Evolutionary conservation across 2,113 vertebrate genomes (phyloP).

Genomic region (Empidonax traillii): DNA sequence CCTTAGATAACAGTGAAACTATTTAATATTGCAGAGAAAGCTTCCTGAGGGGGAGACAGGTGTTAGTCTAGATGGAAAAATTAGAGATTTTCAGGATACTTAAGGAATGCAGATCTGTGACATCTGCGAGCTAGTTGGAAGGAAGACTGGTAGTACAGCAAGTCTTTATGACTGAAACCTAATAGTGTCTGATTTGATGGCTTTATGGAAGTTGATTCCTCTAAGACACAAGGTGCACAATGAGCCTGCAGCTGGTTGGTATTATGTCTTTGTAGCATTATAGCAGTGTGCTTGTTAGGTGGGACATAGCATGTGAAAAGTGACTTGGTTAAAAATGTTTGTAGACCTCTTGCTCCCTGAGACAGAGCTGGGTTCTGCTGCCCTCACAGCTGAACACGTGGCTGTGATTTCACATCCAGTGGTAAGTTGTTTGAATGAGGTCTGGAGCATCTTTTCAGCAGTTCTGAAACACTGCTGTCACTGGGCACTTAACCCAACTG

Average conservation of each 20-base stretch:
- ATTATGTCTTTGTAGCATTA: accelerated
- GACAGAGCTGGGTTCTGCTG: not conserved
- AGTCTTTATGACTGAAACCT: not conserved
- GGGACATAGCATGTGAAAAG: not conserved
- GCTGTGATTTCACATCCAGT: not conserved
- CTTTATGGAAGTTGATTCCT: not conserved
- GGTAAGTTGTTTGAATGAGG: not conserved
- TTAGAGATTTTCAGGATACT: not conserved
- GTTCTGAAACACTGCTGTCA: not conserved
- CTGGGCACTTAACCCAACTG: not conserved
- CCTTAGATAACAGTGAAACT: not conserved
- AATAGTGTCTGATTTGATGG: not conserved
- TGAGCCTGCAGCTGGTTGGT: not conserved
- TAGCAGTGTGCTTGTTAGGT: not conserved
- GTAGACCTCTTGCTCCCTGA: not conserved
- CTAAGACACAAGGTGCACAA: not conserved
- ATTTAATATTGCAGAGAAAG: not conserved
- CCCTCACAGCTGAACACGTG: accelerated
- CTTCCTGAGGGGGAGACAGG: not conserved
- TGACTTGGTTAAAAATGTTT: not conserved
- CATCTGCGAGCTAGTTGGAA: not conserved
- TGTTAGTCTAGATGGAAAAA: not conserved
- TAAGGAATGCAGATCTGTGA: not conserved
- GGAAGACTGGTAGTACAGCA: not conserved
- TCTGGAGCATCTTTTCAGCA: not conserved